Evolutionary conservation across 1,140 invertebrate species (phyloP).

Genomic region (Ceratosolen fusciceps): DNA sequence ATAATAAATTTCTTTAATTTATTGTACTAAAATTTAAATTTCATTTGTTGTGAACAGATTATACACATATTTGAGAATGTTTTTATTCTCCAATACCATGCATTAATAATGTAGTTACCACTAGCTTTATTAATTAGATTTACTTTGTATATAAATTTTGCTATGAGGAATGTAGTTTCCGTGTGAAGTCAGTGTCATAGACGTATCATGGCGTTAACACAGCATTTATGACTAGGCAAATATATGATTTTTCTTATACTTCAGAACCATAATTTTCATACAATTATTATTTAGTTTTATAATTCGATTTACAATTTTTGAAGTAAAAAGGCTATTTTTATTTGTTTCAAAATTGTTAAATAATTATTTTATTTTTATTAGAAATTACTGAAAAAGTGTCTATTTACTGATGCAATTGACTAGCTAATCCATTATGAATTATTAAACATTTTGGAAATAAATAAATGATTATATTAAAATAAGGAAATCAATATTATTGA

Average conservation of each 20-base stretch:
- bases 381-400: no score
- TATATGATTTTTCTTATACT: conserved; percentile 37
- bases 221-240: conserved; percentile 45
- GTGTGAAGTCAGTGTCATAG: conserved; percentile 33
- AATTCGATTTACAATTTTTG: not conserved
- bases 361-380: not conserved
- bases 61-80: no score
- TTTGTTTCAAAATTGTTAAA: not conserved
- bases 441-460: no score
- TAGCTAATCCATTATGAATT: no score
- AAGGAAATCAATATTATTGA: no score
- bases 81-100: conserved; percentile 32
- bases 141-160: conserved; percentile 49
- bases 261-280: conserved; percentile 33
- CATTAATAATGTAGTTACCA: conserved; percentile 49
- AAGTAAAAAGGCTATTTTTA: not conserved
- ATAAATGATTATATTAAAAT: no score
- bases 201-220: conserved; percentile 26
- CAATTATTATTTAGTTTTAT: not conserved
- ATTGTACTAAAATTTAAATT: conserved; percentile 53
- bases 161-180: conserved; percentile 40
- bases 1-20: conserved; percentile 44
- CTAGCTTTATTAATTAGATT: conserved; percentile 46
- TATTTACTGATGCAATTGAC: no score
- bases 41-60: conserved; percentile 48